Percentiles rank a stretch among this genome's conserved stretches.
These are phyloP conservation scores for Catharus ustulatus DNA, from an alignment of 2,797 vertebrate species.

Conservation along the genomic window DNA sequence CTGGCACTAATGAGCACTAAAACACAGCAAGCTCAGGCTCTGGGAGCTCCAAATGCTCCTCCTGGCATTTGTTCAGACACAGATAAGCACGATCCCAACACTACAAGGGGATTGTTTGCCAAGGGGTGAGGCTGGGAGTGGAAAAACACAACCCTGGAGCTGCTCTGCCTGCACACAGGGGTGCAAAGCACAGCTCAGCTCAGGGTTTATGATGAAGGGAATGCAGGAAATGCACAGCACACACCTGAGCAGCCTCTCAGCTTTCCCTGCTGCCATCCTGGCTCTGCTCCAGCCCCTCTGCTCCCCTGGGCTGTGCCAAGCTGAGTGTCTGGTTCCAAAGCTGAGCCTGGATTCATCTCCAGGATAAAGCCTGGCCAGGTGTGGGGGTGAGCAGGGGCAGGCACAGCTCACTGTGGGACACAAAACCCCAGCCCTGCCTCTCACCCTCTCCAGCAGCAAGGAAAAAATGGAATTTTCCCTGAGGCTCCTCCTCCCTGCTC, in stretches of 20 bases:
- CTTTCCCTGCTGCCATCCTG: neutral
- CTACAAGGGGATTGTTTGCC: neutral
- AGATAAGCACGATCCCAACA: slow-evolving; percentile 15
- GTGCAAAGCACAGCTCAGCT: neutral
- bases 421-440: slow-evolving; percentile 58
- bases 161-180: neutral
- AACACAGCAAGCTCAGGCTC: neutral
- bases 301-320: neutral
- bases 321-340: neutral
- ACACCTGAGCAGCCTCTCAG: neutral
- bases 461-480: slow-evolving; percentile 49
- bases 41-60: slow-evolving; percentile 36
- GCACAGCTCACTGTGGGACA: neutral
- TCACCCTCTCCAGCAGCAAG: neutral
- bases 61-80: neutral
- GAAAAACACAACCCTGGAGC: neutral
- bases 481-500: slow-evolving; percentile 90
- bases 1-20: slow-evolving; percentile 33
- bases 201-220: neutral
- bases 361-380: neutral
- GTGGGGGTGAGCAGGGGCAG: neutral
- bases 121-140: neutral
- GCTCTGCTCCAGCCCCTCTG: neutral
- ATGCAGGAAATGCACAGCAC: neutral
- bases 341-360: fast-evolving